Base-by-base conservation (phyloP, 1,140 invertebrate genomes). In the Mercenaria mercenaria region DNA sequence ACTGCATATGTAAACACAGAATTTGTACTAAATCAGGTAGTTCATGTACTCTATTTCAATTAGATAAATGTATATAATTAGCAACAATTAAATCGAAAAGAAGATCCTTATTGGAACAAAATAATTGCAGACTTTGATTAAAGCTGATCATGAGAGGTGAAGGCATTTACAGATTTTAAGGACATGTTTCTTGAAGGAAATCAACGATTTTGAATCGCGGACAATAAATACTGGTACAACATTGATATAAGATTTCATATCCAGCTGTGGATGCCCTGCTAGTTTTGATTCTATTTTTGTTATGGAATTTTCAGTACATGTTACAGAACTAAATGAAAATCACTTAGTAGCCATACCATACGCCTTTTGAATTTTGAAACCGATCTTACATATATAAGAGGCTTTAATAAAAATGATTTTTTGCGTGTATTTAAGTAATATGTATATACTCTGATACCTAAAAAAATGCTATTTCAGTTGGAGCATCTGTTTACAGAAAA, bases 1-100 rank as follows among this genome's bases (percentile, higher is more conserved):
- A 95, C 95, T 23, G 79, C 91, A 23, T 94, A 86, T 79, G 92
- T 95, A 11, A 95, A 95, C 80, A 92, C 91, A 0, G 93, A 95
- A 47, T 95, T 93, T 69, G 91, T 94, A 77, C 87, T 93, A 18
- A 90, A 92, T 26, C 94, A 95, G 92, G 95, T 95, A 81, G 82
- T 56, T 74, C 74, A 0, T 47, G n/a, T n/a, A n/a, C n/a, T n/a
- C n/a, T n/a, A n/a, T n/a, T n/a, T 1, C 47, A 39, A 6, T 3
- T 11, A 32, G 11, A 37, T 23, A 39, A 56, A 13, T n/a, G n/a
- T n/a, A n/a, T 47, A 20, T 23, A 29, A 76, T 11, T n/a, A 39
- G 52, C 18, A 0, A 34, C 6, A 13, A 76, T 67, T 47, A 69
- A n/a, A 29, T 23, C 18, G 26, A 23, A 4, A 81, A 10, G 79